Evolutionary conservation across 2,113 vertebrate species (phyloP).

Genomic region (Panthera uncia): DNA sequence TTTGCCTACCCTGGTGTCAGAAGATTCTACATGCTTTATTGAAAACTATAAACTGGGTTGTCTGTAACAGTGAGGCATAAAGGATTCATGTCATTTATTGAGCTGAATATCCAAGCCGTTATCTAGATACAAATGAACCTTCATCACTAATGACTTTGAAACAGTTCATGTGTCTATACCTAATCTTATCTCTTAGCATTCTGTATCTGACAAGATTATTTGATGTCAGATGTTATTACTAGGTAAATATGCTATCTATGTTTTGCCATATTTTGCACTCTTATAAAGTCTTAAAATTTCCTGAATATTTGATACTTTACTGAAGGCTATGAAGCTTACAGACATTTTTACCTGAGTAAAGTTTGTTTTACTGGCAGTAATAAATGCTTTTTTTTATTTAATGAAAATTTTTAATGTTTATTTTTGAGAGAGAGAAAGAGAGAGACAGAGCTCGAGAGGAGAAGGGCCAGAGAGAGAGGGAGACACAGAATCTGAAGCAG

Average conservation of each 20-base stretch:
- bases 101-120: neutral
- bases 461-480: too few relatives aligned
- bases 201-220: neutral
- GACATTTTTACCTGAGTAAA: neutral
- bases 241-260: neutral
- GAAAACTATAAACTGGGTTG: neutral
- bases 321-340: neutral
- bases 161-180: neutral
- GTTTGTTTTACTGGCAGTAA: neutral
- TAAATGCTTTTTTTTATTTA: neutral
- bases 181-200: neutral
- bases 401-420: too few relatives aligned
- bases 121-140: neutral
- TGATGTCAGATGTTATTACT: neutral
- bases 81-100: neutral
- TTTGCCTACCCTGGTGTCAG: neutral
- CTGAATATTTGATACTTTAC: neutral
- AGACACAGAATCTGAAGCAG: too few relatives aligned
- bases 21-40: neutral
- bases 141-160: neutral
- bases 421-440: too few relatives aligned
- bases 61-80: neutral
- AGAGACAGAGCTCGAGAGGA: too few relatives aligned
- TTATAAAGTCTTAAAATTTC: neutral
- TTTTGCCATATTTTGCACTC: neutral